Base-by-base conservation (phyloP, 2,797 vertebrate species). In the Phataginus tetradactyla region DNA sequence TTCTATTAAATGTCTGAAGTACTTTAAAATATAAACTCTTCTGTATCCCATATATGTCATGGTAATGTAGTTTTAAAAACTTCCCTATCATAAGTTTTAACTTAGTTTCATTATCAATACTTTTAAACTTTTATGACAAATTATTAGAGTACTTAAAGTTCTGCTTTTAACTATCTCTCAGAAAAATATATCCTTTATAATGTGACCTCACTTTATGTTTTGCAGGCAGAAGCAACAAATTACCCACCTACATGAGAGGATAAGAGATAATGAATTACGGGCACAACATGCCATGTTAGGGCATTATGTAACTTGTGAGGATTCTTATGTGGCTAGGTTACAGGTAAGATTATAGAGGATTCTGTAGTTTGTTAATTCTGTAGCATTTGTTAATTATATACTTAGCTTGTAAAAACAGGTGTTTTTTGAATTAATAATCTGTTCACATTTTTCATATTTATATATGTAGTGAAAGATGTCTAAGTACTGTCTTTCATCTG, bases 141-240 rank as follows among this genome's bases (percentile, higher is more conserved):
- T 80, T 74, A 66, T 85, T 92, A 61, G 13, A 75, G 29, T 94
- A 77, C 68, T 88, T 57, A 75, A 94, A 37, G 9, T 93, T 95
- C 49, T 90, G 32, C 77, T 92, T 71, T 75, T 75, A 86, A 37
- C 9, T 53, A 4, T 91, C 21, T 86, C 14, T 86, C 94, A 72
- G 49, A 91, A 95, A 93, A 89, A 21, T 75, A 34, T 90, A 57
- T 92, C 80, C 32, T 88, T 93, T 75, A 77, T 92, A 96, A 95
- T 94, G 27, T 97, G 42, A 97, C 78, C 34, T 98, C 1, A 80
- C 79, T 86, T 97, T 93, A 59, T 98, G n/a, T 98, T 79, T 98
- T 98, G 17, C 98, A 99, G 99, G 97, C 99, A 99, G 97, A 99
- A 99, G 98, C 99, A 99, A 96, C 99, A 99, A 98, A 99, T 99